A percentile compares a stretch with the other conserved stretches of the same genome.
phyloP scores from a whole-genome alignment of 2,797 vertebrate genomes.

The Cetoscarus ocellatus region DNA sequence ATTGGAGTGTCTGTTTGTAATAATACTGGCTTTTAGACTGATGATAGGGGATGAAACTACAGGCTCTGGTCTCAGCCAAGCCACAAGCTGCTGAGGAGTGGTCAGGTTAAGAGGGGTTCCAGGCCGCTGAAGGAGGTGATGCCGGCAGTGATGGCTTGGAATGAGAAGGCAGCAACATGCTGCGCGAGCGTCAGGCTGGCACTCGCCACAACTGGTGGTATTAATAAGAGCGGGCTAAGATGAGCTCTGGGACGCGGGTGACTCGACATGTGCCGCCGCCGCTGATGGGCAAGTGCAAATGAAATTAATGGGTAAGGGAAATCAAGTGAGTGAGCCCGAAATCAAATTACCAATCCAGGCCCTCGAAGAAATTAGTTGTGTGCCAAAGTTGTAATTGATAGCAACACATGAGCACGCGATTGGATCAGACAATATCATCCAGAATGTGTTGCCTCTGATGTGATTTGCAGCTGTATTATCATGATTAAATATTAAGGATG shows the following conservation, averaged over 20 bases:
- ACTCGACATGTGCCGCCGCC: slow-evolving; percentile 82
- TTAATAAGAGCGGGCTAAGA: slow-evolving; percentile 83
- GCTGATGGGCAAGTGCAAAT: slow-evolving; percentile 87
- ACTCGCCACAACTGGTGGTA: slow-evolving; percentile 73
- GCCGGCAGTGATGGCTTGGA: slow-evolving; percentile 56
- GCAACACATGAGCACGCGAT: slow-evolving; percentile 78
- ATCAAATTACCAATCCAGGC: slow-evolving; percentile 87
- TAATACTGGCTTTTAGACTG: slow-evolving; percentile 20
- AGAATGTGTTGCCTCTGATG: slow-evolving; percentile 79
- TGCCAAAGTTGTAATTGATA: slow-evolving; percentile 90
- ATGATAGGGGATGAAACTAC: slow-evolving; percentile 1
- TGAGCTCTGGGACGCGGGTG: slow-evolving; percentile 84
- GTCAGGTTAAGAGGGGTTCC: slow-evolving; percentile 77
- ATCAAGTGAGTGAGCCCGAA: slow-evolving; percentile 86
- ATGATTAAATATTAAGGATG: slow-evolving; percentile 86
- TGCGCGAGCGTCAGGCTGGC: slow-evolving; percentile 66
- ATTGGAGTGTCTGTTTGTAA: slow-evolving; percentile 21
- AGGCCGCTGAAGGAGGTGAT: slow-evolving; percentile 68
- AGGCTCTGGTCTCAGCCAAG: slow-evolving; percentile 37
- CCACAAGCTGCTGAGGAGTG: slow-evolving; percentile 52
- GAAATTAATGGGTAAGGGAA: slow-evolving; percentile 89
- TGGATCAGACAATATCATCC: slow-evolving; percentile 86
- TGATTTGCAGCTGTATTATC: slow-evolving; percentile 84
- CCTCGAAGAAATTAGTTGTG: slow-evolving; percentile 87
- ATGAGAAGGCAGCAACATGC: slow-evolving; percentile 50